Evolutionary conservation across 2,113 vertebrate species (phyloP).

Genomic region (human): GRCh38 chr9:21612001-21612500

Average conservation of each 20-base stretch:
- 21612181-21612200: constrained; percentile 69
- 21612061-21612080: constrained; percentile 59
- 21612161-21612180: constrained; percentile 52
- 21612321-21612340: neutral
- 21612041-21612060: constrained; percentile 73
- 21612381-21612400: neutral
- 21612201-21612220: constrained; percentile 55
- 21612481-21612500: constrained; percentile 27
- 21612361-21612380: neutral
- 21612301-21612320: neutral
- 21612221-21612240: constrained; percentile 50
- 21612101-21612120: constrained; percentile 58
- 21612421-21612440: neutral
- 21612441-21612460: constrained; percentile 10
- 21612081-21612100: constrained; percentile 63
- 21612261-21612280: constrained; percentile 1
- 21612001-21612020: neutral
- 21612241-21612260: constrained; percentile 37
- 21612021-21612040: constrained; percentile 62
- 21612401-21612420: neutral
- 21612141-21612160: constrained; percentile 63
- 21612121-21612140: constrained; percentile 57
- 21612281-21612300: constrained; percentile 36
- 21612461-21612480: neutral
- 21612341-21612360: constrained; percentile 7